Evolutionary conservation across 2,113 vertebrate species (phyloP), one percentile per base, ranked within the genome.

Genomic region (Sitta europaea): DNA sequence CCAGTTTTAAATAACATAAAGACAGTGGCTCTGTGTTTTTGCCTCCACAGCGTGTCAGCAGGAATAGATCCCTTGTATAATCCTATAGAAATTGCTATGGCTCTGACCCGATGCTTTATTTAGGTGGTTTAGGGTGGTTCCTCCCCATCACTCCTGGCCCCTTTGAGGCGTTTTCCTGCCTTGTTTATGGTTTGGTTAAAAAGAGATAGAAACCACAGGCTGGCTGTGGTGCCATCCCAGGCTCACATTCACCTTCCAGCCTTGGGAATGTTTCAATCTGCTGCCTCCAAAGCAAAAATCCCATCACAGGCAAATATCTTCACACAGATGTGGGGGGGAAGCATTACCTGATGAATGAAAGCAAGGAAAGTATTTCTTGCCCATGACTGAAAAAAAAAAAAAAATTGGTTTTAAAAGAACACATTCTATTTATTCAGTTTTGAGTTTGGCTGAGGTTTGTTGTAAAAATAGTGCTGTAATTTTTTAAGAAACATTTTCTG

Each of bases 401-500:
- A 12, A 93, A 87, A 92, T 74, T 47, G 25, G 74, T 75, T 94
- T 96, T 47, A 87, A 95, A 96, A 92, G 96, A 86, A 72, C 82
- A 38, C 75, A 68, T 95, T 96, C 68, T 94, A 87, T 95, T 94
- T 96, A 92, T 96, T 92, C 86, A 33, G 92, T 93, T 96, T 94
- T 75, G 76, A 94, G 66, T 95, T 96, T 94, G 95, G 88, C 88
- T 97, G 96, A 97, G 94, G 94, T 96, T 96, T 92, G 88, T 47
- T 96, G 59, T 87, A 91, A 96, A 97, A 96, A 97, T 96, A 97
- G 92, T 82, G 91, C 62, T 0, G 6, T 96, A 96, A 96, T 94
- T 97, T 97, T 96, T 94, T 94, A 86, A 97, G 92, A 97, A 97
- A 93, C 95, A 94, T 95, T 96, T 94, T 96, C 92, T 97, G 96